phyloP scores from a whole-genome alignment of 2,797 vertebrate genomes.

The Sebastes hopkinsi region DNA sequence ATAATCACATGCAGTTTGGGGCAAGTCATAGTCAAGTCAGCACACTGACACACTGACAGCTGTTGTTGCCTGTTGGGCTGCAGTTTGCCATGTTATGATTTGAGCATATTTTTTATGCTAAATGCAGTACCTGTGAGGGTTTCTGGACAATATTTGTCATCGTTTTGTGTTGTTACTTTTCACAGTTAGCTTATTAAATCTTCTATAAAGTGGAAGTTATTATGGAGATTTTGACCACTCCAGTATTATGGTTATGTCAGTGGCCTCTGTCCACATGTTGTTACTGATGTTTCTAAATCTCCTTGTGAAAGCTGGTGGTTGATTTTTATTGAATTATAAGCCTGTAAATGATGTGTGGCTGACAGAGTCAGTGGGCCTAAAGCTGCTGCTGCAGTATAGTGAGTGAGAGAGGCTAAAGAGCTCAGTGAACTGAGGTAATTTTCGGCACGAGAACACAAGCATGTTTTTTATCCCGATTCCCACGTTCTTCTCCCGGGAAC shows the following conservation, averaged over 20 bases:
- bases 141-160: too few species aligned
- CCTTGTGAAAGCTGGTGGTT: constrained; percentile 9
- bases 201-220: not conserved
- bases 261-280: constrained; percentile 2
- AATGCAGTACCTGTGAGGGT: too few species aligned
- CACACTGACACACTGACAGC: too few species aligned
- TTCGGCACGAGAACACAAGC: constrained; percentile 56
- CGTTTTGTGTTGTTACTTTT: too few species aligned
- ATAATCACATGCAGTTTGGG: too few species aligned
- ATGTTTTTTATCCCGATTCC: constrained; percentile 71
- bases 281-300: constrained; percentile 17
- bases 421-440: constrained; percentile 34
- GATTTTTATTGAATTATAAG: constrained; percentile 26
- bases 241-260: constrained; percentile 3
- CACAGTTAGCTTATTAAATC: not conserved
- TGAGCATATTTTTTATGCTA: too few species aligned
- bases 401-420: constrained; percentile 1
- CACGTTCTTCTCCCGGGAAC: constrained; percentile 75
- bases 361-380: constrained; percentile 3
- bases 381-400: constrained; percentile 2
- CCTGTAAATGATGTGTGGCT: constrained; percentile 21
- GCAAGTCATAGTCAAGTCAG: too few species aligned
- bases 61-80: too few species aligned
- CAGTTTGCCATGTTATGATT: too few species aligned
- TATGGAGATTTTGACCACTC: not conserved